Evolutionary conservation across 2,888 invertebrate genomes (phyloP), one percentile per base, ranked within the genome.

Genomic region (Tetragonula carbonaria): DNA sequence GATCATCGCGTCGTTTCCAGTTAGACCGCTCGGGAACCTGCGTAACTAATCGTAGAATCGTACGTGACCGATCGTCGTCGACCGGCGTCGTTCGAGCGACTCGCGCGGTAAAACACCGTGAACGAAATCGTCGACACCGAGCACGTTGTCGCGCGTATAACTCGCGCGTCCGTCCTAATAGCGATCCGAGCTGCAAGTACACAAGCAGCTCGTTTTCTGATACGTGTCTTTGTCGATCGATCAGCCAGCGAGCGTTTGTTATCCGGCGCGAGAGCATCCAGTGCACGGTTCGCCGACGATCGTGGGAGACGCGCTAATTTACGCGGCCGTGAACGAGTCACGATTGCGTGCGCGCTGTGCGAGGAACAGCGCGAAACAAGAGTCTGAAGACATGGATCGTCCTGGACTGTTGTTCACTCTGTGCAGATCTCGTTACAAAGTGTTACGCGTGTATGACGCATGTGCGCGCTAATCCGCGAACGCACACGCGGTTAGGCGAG

Each of bases 21-120:
- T 28, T 74, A 55, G 73, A 45, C 55, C 57, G 68, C 70, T 45
- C 45, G 45, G 53, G 84, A 85, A 80, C 74, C 82, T 72, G 85
- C 79, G 74, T 76, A 63, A 80, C 80, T 87, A 87, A 88, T 89
- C 88, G 87, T 76, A 79, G 89, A 85, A 87, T 75, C 74, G 81
- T 85, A 89, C 88, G 88, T 88, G 88, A 88, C 80, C 82, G 89
- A 45, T 63, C 38, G 82, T 63, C 38, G 82, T 71, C n/a, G 68
- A n/a, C 28, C n/a, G 57, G 63, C 23, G 68, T 62, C 23, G 68
- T 62, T 66, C 68, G 67, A 71, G 78, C 67, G 86, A 80, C 88
- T 80, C 84, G 86, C 79, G 81, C 78, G 74, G 82, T 66, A 82
- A 86, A 74, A 65, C 74, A 81, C 68, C 85, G 89, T 86, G 87